Evolutionary conservation across 1,140 invertebrate genomes (phyloP).

Genomic region (Bombus impatiens): DNA sequence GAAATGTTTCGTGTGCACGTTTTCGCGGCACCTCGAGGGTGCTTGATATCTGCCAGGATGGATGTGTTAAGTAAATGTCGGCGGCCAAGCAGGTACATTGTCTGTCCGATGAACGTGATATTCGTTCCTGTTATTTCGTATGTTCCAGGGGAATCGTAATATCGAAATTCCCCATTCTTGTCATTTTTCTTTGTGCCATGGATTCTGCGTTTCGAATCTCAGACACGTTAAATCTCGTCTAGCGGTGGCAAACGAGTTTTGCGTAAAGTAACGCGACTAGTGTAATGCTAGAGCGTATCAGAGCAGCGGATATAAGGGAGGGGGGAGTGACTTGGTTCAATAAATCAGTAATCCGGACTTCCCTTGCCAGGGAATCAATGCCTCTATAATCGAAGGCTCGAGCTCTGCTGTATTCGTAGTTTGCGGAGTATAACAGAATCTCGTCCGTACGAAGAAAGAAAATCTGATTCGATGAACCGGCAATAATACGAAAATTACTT

Average conservation of each 20-base stretch:
- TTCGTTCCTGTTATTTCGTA: background rate
- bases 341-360: slow-evolving; percentile 20
- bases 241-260: background rate
- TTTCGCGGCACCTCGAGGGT: background rate
- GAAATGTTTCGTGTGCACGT: slow-evolving; percentile 11
- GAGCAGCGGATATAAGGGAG: background rate
- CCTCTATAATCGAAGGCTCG: background rate
- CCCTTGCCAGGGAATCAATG: background rate
- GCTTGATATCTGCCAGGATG: background rate
- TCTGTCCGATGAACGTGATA: background rate
- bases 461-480: background rate
- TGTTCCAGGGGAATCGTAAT: background rate
- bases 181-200: background rate
- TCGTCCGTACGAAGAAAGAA: background rate
- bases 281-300: background rate
- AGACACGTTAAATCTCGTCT: background rate
- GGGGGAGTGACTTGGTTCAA: background rate
- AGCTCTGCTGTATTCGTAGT: background rate
- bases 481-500: background rate
- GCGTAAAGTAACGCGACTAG: background rate
- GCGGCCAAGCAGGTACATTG: too few species aligned
- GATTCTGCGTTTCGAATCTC: background rate
- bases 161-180: background rate
- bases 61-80: slow-evolving; percentile 9
- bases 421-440: background rate